Base-by-base conservation (phyloP, 2,888 invertebrate genomes). In the Scaptomyza cyrtandrae region DNA sequence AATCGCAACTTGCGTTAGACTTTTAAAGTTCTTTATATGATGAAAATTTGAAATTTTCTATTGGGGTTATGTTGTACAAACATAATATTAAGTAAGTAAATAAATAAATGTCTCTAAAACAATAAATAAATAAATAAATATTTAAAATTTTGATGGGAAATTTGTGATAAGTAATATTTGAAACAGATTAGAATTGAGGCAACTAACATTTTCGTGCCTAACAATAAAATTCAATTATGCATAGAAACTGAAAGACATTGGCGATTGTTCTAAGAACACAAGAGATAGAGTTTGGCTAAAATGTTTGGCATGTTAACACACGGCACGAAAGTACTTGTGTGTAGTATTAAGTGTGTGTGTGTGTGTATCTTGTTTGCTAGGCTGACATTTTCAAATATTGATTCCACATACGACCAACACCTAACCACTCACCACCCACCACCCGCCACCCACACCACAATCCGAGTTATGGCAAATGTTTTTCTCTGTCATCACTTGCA, bases 401-500 rank as follows among this genome's bases (percentile, higher is more conserved):
- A 29, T 33, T 11, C 44, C 31, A 19, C 49, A 16, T 9, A 27
- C 9, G 11, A 5, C 33, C 7, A 5, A 11, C 44, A 44, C 6
- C 24, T 10, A 24, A 48, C 24, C 13, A 6, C 1, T 3, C 24
- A 48, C 24, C 13, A 6, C 1, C 2, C 24, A 14, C 27, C 24
- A 24, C 1, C 13, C 7, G 1, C 11, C 11, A 7, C 16, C 31
- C 16, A 4, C 31, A 48, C 11, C 19, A 31, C 10, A 33, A 33
- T 24, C 24, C 14, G 5, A 16, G 10, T 29, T 41, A 10, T 29
- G 14, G 33, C 27, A 75, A 52, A 63, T 57, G 56, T 59, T 46
- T 49, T 63, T 52, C 39, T 46, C 79, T 74, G 80, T 80, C 78
- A 77, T 72, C 68, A 80, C 76, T 76, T 76, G 80, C 80, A 78